Conservation (phyloP, 2,888 invertebrate genomes). For the Amphipoea oculea region DNA sequence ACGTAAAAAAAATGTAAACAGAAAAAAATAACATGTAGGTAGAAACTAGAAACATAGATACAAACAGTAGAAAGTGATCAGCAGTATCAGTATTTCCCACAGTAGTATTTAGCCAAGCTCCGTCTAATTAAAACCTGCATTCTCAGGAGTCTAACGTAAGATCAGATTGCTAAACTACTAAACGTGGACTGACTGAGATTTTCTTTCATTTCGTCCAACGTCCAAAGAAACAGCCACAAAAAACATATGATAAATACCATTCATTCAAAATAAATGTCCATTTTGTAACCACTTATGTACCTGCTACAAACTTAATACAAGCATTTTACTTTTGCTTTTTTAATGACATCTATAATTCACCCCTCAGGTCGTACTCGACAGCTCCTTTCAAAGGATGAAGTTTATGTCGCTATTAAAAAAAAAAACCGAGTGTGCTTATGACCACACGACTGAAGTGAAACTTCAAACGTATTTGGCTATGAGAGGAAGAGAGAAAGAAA, state of each 20-base stretch:
- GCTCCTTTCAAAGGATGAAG: conserved; percentile 37
- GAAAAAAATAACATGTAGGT: too few species aligned
- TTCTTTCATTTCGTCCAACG: neutral
- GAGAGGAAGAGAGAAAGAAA: too few species aligned
- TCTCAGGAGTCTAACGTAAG: conserved; percentile 1
- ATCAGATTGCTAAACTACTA: neutral
- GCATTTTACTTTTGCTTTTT: conserved; percentile 8
- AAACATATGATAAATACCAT: conserved; percentile 3
- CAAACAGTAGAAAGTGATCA: neutral
- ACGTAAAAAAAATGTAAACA: too few species aligned
- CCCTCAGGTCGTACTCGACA: conserved; percentile 33
- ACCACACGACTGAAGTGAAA: too few species aligned
- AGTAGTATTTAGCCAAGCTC: conserved; percentile 11
- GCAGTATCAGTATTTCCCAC: conserved; percentile 11
- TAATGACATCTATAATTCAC: conserved; percentile 42
- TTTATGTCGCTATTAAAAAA: conserved; percentile 27
- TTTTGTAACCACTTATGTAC: conserved; percentile 23
- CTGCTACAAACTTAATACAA: conserved; percentile 7
- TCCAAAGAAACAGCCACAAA: neutral
- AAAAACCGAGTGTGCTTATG: too few species aligned
- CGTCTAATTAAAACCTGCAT: conserved; percentile 9
- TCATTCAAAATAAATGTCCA: conserved; percentile 11
- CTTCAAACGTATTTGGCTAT: too few species aligned
- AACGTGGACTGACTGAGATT: neutral
- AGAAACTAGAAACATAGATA: neutral